phyloP scores from a whole-genome alignment of 2,888 invertebrate species.

The Strigamia crassipes region DNA sequence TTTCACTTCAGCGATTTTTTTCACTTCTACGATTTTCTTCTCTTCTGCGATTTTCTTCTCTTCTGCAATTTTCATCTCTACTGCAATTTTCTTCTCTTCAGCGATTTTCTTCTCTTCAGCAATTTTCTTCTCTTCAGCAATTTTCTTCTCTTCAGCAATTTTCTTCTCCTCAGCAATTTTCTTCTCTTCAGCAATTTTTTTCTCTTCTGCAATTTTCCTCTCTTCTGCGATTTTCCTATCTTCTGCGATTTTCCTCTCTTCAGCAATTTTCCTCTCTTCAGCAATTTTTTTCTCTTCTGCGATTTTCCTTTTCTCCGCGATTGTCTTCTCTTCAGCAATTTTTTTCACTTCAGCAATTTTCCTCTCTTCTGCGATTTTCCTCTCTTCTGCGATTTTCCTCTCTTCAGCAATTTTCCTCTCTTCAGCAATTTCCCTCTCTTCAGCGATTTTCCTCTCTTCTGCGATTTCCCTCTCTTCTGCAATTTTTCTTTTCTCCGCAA shows the following conservation, averaged over 20 bases:
- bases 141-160: not conserved
- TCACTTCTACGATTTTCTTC: not conserved
- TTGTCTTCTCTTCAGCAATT: no score
- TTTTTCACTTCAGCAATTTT: no score
- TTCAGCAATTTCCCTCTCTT: not conserved
- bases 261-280: not conserved
- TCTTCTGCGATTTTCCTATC: not conserved
- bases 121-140: not conserved
- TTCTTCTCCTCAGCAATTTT: not conserved
- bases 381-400: no score
- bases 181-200: not conserved
- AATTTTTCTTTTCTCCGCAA: no score
- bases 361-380: no score
- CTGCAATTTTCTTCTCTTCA: not conserved
- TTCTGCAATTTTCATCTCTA: not conserved
- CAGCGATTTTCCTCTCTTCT: not conserved
- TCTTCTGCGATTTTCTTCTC: not conserved
- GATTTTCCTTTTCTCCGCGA: no score
- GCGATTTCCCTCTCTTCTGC: no score
- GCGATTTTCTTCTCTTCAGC: not conserved
- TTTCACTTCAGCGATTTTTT: not conserved
- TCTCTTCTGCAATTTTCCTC: not conserved
- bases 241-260: not conserved
- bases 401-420: not conserved
- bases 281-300: no score